Evolutionary conservation across 1,140 invertebrate species (phyloP).

Genomic region (Leucophenga varia): DNA sequence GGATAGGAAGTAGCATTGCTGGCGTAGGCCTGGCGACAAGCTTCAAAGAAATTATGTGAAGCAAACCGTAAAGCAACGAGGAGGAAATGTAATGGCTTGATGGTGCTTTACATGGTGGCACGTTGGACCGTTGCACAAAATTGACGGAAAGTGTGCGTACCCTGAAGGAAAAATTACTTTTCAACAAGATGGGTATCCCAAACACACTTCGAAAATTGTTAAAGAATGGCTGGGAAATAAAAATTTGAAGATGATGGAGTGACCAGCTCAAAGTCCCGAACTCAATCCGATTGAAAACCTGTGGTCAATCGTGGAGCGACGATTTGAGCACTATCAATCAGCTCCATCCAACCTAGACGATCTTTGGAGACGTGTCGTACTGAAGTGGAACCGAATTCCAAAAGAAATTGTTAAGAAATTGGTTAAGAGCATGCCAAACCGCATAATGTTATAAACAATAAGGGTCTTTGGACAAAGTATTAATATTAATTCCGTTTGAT

Average conservation of each 20-base stretch:
- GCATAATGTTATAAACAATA: too few species aligned
- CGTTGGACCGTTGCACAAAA: conserved; percentile 1
- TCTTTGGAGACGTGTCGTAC: not conserved
- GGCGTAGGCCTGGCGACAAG: conserved; percentile 1
- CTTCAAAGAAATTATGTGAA: conserved; percentile 8
- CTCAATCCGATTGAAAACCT: not conserved
- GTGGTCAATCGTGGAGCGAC: not conserved
- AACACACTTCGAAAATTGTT: conserved; percentile 4
- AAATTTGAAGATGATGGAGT: conserved; percentile 2
- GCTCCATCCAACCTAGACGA: not conserved
- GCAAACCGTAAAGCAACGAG: conserved; percentile 9
- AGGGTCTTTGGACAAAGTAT: too few species aligned
- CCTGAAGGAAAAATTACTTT: not conserved
- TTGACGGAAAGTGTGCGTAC: not conserved
- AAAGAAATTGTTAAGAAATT: too few species aligned
- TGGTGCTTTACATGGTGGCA: conserved; percentile 9
- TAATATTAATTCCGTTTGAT: too few species aligned
- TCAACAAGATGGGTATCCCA: conserved; percentile 2
- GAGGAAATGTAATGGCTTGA: conserved; percentile 10
- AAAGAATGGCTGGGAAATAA: not conserved
- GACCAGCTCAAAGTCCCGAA: too few species aligned
- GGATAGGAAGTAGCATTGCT: conserved; percentile 11
- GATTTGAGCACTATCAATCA: not conserved
- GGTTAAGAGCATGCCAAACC: too few species aligned
- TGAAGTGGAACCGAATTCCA: not conserved